Conservation (phyloP, 1,140 invertebrate genomes). For the Helicoverpa zea region DNA sequence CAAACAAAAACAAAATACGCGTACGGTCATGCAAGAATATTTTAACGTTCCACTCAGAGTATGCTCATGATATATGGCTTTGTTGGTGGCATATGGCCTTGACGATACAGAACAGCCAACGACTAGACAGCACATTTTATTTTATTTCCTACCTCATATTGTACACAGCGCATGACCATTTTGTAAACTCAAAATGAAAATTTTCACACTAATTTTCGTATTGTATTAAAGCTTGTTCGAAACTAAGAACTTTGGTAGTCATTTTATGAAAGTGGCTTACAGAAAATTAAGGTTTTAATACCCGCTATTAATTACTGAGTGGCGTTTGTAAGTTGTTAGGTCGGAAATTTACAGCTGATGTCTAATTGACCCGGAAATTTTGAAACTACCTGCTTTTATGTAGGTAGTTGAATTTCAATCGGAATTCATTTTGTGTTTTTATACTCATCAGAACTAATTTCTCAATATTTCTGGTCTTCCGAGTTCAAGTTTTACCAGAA, state of each 20-base stretch:
- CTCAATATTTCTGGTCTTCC: too few species aligned
- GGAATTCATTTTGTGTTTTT: too few species aligned
- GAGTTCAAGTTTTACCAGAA: too few species aligned
- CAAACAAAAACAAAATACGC: not conserved
- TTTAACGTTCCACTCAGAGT: not conserved
- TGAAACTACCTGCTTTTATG: too few species aligned
- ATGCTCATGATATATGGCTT: conserved; percentile 24
- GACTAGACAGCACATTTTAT: not conserved
- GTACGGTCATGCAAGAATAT: not conserved
- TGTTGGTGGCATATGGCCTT: conserved; percentile 24
- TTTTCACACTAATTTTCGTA: not conserved
- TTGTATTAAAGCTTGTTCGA: not conserved
- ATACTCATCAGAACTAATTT: too few species aligned
- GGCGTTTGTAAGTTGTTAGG: conserved; percentile 6
- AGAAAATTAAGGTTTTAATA: not conserved
- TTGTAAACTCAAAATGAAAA: not conserved
- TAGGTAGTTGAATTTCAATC: too few species aligned
- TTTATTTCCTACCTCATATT: not conserved
- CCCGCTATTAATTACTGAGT: not conserved
- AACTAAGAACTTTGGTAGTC: not conserved
- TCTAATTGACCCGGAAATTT: not conserved
- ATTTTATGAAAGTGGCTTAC: not conserved
- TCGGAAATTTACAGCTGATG: not conserved
- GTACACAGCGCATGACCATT: not conserved
- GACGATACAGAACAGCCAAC: conserved; percentile 1